phyloP scores from a whole-genome alignment of 2,797 vertebrate genomes.

The Scarus forsteni region DNA sequence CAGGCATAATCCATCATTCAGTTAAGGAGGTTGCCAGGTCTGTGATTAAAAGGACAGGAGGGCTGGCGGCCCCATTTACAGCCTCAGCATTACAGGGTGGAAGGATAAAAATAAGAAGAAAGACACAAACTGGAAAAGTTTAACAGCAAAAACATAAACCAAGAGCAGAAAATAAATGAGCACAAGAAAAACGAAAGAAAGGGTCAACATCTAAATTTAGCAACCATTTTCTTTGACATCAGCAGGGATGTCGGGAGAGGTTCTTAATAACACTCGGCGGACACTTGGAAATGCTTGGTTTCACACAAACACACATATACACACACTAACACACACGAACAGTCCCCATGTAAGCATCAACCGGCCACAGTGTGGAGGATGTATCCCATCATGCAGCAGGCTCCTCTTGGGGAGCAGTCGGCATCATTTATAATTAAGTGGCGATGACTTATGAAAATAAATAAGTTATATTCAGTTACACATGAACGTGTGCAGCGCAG shows the following conservation, averaged over 20 bases:
- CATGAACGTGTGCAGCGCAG: constrained; percentile 40
- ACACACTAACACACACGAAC: too few relatives aligned
- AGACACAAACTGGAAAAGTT: background rate
- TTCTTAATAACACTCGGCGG: constrained; percentile 14
- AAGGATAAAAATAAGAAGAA: background rate
- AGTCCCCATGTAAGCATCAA: background rate
- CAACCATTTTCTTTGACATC: background rate
- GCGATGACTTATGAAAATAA: constrained; percentile 76
- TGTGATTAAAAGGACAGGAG: constrained; percentile 55
- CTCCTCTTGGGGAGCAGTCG: constrained; percentile 61
- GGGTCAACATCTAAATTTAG: background rate
- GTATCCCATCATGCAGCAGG: constrained; percentile 66
- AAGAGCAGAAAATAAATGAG: background rate
- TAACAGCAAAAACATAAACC: background rate
- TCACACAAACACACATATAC: constrained; percentile 1
- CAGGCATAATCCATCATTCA: constrained; percentile 73
- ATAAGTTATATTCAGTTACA: constrained; percentile 76
- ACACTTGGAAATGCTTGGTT: background rate
- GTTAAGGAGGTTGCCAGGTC: constrained; percentile 61
- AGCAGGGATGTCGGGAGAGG: background rate
- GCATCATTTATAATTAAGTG: constrained; percentile 80
- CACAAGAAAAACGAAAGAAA: background rate
- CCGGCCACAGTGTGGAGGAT: constrained; percentile 16
- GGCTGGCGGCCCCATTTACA: constrained; percentile 46
- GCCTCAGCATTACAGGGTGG: background rate